These are phyloP conservation scores for Sebastolobus altivelis DNA, from an alignment of 2,797 vertebrate species.

Conservation along the genomic window DNA sequence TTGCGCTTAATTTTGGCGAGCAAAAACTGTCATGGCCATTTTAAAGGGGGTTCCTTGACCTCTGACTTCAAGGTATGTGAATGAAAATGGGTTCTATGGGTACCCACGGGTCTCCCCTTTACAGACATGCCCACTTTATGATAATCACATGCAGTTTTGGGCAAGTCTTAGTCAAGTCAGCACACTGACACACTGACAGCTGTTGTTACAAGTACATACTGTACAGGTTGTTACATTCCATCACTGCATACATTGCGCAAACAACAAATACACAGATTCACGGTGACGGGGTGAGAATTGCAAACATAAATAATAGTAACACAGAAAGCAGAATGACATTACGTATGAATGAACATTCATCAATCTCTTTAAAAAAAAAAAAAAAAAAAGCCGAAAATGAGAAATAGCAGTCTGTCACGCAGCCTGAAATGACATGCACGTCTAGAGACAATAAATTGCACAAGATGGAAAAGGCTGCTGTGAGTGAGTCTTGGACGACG, in stretches of 20 bases:
- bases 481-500: constrained; percentile 51
- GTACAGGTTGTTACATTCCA: neutral
- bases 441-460: constrained; percentile 43
- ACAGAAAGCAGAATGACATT: constrained; percentile 22
- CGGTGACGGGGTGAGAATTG: neutral
- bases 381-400: constrained; percentile 6
- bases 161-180: too few relatives aligned
- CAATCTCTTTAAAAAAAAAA: neutral
- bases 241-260: neutral
- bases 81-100: too few relatives aligned
- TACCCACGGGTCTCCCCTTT: too few relatives aligned
- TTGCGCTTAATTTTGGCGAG: too few relatives aligned
- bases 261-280: neutral
- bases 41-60: too few relatives aligned
- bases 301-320: constrained; percentile 15
- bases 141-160: too few relatives aligned
- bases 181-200: too few relatives aligned
- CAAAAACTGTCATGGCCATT: too few relatives aligned
- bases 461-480: constrained; percentile 41
- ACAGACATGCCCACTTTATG: too few relatives aligned
- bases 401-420: constrained; percentile 17
- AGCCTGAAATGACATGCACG: constrained; percentile 25
- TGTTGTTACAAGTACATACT: neutral
- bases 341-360: constrained; percentile 17
- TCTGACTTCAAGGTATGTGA: too few relatives aligned